These are phyloP conservation scores for Notospermus geniculatus DNA, from an alignment of 1,140 invertebrate species.

Conservation along the genomic window DNA sequence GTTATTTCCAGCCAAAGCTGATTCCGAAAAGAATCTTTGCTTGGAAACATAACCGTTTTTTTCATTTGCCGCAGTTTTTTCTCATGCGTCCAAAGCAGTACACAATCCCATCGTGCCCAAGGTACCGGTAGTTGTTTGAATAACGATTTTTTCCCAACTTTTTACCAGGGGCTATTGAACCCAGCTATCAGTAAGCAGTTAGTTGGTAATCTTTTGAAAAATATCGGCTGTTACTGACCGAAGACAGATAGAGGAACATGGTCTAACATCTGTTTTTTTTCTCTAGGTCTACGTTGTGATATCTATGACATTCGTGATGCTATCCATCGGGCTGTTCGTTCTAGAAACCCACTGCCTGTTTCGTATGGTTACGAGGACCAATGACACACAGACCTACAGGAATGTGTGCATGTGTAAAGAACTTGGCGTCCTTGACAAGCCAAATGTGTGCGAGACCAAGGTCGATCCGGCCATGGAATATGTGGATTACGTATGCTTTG, in stretches of 20 bases:
- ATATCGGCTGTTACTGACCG: no score
- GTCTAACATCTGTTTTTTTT: conserved; percentile 1
- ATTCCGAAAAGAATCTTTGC: no score
- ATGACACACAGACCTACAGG: conserved; percentile 17
- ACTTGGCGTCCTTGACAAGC: background rate
- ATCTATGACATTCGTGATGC: conserved; percentile 49
- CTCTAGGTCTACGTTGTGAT: conserved; percentile 44
- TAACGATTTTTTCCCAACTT: no score
- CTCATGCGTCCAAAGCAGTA: no score
- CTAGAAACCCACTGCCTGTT: conserved; percentile 48
- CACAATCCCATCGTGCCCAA: no score
- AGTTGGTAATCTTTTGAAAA: no score
- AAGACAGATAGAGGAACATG: background rate
- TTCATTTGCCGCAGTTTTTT: no score
- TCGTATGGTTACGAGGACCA: conserved; percentile 28
- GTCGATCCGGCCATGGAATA: conserved; percentile 41
- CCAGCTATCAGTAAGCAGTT: no score
- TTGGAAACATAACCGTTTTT: no score
- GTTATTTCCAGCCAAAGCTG: no score
- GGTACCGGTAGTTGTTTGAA: no score
- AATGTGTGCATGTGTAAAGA: conserved; percentile 33
- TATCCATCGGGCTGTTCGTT: conserved; percentile 50
- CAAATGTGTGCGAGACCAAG: conserved; percentile 15
- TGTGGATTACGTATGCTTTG: conserved; percentile 46
- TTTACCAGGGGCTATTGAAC: no score